Percentiles rank a stretch among this genome's conserved stretches.
These are phyloP conservation scores for Sapayoa aenigma DNA, from an alignment of 2,113 vertebrate species.

Conservation along the genomic window DNA sequence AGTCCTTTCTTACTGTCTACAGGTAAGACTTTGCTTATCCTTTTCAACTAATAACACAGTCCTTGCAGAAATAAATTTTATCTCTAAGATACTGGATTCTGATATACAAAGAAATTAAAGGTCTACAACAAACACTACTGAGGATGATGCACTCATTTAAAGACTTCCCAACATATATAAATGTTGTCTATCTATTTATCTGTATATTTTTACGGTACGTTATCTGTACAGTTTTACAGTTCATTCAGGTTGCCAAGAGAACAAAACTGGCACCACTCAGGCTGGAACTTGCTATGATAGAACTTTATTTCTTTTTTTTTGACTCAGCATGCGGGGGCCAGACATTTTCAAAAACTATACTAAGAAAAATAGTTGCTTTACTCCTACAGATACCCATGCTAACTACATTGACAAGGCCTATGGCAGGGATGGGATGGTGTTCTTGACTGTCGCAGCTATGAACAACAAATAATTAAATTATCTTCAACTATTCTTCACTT, in stretches of 20 bases:
- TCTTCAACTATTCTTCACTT: background rate
- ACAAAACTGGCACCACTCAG: background rate
- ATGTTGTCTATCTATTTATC: background rate
- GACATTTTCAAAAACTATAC: background rate
- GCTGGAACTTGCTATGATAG: background rate
- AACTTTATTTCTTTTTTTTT: background rate
- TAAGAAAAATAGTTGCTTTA: background rate
- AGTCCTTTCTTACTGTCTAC: background rate
- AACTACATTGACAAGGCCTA: background rate
- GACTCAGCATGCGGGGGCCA: background rate
- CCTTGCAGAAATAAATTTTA: constrained; percentile 38
- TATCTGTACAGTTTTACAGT: background rate
- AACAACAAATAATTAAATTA: background rate
- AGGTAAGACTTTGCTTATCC: background rate
- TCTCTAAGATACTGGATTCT: constrained; percentile 34
- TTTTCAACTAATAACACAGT: constrained; percentile 30
- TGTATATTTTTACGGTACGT: background rate
- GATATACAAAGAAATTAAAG: constrained; percentile 23
- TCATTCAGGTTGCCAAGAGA: background rate
- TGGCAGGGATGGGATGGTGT: background rate
- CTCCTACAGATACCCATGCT: background rate
- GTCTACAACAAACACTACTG: constrained; percentile 1
- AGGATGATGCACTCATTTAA: background rate
- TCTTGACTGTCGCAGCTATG: background rate
- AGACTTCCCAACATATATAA: background rate